Percentiles rank a stretch among this genome's conserved stretches.
These are phyloP conservation scores for Psilopogon haemacephalus DNA, from an alignment of 2,113 vertebrate species.

Conservation along the genomic window DNA sequence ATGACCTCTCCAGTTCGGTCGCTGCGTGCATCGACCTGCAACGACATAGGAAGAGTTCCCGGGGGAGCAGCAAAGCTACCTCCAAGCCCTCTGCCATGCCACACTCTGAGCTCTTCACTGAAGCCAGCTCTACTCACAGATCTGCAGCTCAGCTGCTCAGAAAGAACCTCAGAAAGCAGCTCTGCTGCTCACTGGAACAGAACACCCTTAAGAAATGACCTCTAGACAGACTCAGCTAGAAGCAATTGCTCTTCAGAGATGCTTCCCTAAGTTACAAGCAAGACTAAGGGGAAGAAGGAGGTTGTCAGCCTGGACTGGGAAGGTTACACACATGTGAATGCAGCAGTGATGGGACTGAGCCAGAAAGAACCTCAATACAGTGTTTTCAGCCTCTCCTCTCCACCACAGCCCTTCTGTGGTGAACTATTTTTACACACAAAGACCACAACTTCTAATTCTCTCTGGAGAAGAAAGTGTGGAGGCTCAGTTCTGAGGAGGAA, in stretches of 20 bases:
- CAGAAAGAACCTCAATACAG: not conserved
- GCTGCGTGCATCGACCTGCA: constrained; percentile 93
- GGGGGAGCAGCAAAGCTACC: not conserved
- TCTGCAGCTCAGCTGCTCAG: not conserved
- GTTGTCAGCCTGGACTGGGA: not conserved
- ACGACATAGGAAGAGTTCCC: not conserved
- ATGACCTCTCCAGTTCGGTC: constrained; percentile 97
- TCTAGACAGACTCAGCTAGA: not conserved
- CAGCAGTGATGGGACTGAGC: not conserved
- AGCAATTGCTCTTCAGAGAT: not conserved
- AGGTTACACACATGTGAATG: not conserved
- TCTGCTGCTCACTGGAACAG: not conserved
- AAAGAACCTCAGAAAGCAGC: not conserved
- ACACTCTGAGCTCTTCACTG: not conserved
- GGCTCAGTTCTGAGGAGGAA: not conserved
- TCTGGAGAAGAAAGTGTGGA: not conserved
- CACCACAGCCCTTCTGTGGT: not conserved
- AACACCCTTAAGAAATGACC: not conserved
- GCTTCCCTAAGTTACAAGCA: not conserved
- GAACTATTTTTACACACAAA: not conserved
- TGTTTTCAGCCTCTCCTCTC: not conserved
- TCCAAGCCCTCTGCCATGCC: not conserved
- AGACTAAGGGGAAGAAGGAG: not conserved
- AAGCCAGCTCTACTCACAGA: not conserved
- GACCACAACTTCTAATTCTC: not conserved